Conservation (phyloP, 2,888 invertebrate genomes). For the Fragum whitleyi region DNA sequence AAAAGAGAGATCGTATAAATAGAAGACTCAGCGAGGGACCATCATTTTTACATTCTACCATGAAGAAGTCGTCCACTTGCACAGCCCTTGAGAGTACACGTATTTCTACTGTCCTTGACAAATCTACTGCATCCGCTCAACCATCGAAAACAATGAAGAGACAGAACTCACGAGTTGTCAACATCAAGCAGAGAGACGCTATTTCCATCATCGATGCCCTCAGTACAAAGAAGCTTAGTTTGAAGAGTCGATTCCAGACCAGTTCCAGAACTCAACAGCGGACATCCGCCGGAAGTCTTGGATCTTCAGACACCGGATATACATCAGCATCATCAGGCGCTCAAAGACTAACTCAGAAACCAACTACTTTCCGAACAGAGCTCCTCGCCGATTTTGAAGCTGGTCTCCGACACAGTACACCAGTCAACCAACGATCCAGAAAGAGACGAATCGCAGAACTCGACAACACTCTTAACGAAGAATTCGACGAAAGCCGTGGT, state of each 20-base stretch:
- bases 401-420: slow-evolving; percentile 56
- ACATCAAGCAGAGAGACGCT: slow-evolving; percentile 1
- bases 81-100: slow-evolving; percentile 53
- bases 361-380: neutral
- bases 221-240: slow-evolving; percentile 42
- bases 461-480: slow-evolving; percentile 34
- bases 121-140: slow-evolving; percentile 37
- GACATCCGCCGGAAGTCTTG: slow-evolving; percentile 43
- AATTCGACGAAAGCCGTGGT: slow-evolving; percentile 39
- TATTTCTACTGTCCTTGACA: slow-evolving; percentile 46
- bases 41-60: slow-evolving; percentile 9
- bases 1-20: slow-evolving; percentile 13
- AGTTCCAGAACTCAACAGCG: slow-evolving; percentile 14
- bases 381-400: slow-evolving; percentile 8
- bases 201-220: slow-evolving; percentile 5
- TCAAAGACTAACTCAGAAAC: neutral
- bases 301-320: slow-evolving; percentile 47
- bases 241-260: slow-evolving; percentile 35
- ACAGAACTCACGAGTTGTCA: neutral
- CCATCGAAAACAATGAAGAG: neutral
- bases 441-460: slow-evolving; percentile 11
- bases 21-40: slow-evolving; percentile 14
- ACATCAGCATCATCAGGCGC: slow-evolving; percentile 25
- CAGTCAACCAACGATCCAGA: slow-evolving; percentile 13
- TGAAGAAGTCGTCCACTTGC: slow-evolving; percentile 41